A percentile compares a stretch with the other conserved stretches of the same genome.
These are phyloP conservation scores for Hemiprocne comata DNA, from an alignment of 2,113 vertebrate genomes.

Conservation along the genomic window DNA sequence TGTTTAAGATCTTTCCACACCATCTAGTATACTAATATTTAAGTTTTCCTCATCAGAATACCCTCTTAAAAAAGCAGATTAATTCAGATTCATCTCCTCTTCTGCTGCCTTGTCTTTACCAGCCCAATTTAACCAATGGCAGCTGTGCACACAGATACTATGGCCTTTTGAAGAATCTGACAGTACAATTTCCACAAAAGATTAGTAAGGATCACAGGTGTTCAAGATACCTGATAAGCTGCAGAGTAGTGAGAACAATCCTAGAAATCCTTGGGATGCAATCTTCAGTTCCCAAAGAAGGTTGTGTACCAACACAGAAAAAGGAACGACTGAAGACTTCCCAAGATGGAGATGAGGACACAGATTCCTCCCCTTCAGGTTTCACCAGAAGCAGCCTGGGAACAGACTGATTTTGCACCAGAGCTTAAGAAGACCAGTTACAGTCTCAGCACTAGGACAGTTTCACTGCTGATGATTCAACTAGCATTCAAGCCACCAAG, in stretches of 20 bases:
- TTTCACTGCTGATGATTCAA: not conserved
- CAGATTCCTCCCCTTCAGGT: not conserved
- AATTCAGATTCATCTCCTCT: not conserved
- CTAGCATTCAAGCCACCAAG: not conserved
- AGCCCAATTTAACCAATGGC: not conserved
- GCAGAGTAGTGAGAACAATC: not conserved
- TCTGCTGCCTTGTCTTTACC: not conserved
- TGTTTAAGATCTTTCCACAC: not conserved
- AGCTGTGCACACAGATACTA: not conserved
- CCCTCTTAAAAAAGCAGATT: not conserved
- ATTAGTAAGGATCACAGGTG: not conserved
- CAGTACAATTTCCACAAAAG: not conserved
- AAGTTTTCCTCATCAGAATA: not conserved
- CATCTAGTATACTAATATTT: not conserved
- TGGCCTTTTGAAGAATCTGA: not conserved
- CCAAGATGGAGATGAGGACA: not conserved
- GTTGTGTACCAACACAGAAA: not conserved
- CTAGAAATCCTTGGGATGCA: slow-evolving; percentile 18
- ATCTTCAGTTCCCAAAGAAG: not conserved
- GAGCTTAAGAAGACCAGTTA: not conserved
- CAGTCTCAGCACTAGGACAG: not conserved
- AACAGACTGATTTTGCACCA: not conserved
- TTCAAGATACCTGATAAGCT: slow-evolving; percentile 41
- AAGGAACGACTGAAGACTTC: not conserved
- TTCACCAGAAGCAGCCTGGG: not conserved